These are phyloP conservation scores for Ptilorrhoa leucosticta DNA, from an alignment of 2,113 vertebrate species.

Conservation along the genomic window DNA sequence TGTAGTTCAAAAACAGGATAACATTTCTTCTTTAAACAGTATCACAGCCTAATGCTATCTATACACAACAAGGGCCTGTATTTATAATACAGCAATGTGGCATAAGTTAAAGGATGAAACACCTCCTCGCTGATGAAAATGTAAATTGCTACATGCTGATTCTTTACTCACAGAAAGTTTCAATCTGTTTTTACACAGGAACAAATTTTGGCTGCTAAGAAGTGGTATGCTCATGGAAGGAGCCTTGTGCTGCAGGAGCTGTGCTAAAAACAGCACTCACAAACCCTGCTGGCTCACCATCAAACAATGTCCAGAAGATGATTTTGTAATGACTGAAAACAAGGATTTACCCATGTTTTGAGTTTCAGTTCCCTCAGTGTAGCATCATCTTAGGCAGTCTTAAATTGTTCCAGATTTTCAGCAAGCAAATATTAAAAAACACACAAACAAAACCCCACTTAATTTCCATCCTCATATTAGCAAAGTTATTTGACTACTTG, in stretches of 20 bases:
- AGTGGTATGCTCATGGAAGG: not conserved
- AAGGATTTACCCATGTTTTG: not conserved
- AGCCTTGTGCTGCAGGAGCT: not conserved
- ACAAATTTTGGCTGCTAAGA: not conserved
- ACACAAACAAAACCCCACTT: not conserved
- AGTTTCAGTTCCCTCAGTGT: not conserved
- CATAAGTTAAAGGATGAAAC: not conserved
- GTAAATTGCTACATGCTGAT: not conserved
- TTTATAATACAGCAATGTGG: not conserved
- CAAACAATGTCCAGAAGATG: not conserved
- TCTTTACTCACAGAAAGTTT: not conserved
- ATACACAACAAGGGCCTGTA: not conserved
- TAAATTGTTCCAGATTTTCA: not conserved
- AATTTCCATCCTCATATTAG: not conserved
- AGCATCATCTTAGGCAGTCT: not conserved
- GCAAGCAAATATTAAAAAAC: not conserved
- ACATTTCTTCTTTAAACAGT: not conserved
- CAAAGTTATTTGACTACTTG: not conserved
- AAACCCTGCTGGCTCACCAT: not conserved
- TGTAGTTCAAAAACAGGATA: not conserved
- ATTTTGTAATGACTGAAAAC: not conserved
- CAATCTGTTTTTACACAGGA: not conserved
- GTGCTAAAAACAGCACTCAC: not conserved
- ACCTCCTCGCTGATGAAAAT: not conserved
- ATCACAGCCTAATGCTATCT: not conserved